A percentile compares a stretch with the other conserved stretches of the same genome.
Evolutionary conservation across 1,140 invertebrate species (phyloP).

Genomic region (Laupala kohalensis): DNA sequence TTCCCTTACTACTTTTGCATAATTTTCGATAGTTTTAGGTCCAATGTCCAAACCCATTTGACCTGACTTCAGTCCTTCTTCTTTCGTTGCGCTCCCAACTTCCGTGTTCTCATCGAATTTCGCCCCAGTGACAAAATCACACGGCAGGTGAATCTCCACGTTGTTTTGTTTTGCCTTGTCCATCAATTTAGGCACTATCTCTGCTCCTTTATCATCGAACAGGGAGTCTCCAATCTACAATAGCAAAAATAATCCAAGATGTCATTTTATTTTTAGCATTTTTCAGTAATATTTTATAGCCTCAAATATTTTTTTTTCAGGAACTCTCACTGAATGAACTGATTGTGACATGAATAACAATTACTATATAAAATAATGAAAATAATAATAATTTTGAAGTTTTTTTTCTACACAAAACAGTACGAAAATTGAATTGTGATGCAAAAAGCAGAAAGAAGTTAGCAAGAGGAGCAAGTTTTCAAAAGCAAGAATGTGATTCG

Average conservation of each 20-base stretch:
- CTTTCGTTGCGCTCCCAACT: conserved; percentile 61
- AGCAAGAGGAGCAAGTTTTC: too few species aligned
- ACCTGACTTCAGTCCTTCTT: conserved; percentile 78
- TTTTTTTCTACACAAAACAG: too few species aligned
- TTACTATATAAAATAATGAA: too few species aligned
- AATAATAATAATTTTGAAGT: too few species aligned
- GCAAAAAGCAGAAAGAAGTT: too few species aligned
- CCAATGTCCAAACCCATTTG: conserved; percentile 94
- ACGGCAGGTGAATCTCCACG: conserved; percentile 88
- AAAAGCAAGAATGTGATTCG: too few species aligned
- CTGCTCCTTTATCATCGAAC: conserved; percentile 88
- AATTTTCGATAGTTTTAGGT: conserved; percentile 64
- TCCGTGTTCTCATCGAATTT: conserved; percentile 90
- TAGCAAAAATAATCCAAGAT: conserved; percentile 14
- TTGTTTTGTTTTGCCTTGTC: conserved; percentile 87
- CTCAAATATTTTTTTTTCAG: too few species aligned
- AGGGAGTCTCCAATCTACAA: conserved; percentile 82
- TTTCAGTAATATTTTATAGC: background rate
- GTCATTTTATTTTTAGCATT: background rate
- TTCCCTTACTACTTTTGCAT: conserved; percentile 62
- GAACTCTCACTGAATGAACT: too few species aligned
- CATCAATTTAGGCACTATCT: conserved; percentile 82
- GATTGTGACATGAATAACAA: too few species aligned
- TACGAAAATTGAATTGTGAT: too few species aligned
- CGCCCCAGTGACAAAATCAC: conserved; percentile 91